Conservation (phyloP, 2,888 invertebrate genomes). For the Belgica antarctica region DNA sequence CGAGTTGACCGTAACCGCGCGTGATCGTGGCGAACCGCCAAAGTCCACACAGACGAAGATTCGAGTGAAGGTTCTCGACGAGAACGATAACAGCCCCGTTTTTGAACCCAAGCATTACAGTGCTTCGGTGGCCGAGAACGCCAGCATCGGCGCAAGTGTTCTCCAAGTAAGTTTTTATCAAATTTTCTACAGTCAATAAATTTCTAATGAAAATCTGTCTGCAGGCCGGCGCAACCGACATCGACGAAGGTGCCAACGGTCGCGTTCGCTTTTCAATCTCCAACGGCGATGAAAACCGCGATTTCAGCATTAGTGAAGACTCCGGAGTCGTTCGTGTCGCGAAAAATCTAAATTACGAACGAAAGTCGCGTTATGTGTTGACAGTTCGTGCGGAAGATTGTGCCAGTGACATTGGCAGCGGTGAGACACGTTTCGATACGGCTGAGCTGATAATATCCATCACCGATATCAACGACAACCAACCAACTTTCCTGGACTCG, state of each 20-base stretch:
- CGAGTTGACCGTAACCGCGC: slow-evolving; percentile 74
- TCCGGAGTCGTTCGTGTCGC: slow-evolving; percentile 87
- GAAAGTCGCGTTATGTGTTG: slow-evolving; percentile 78
- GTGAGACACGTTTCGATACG: slow-evolving; percentile 65
- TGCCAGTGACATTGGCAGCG: slow-evolving; percentile 65
- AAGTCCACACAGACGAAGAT: slow-evolving; percentile 68
- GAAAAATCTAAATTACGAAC: slow-evolving; percentile 90
- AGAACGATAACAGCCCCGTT: slow-evolving; percentile 86
- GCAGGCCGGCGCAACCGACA: slow-evolving; percentile 83
- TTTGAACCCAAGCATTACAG: slow-evolving; percentile 88
- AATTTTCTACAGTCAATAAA: slow-evolving; percentile 28
- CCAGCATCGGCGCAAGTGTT: slow-evolving; percentile 88
- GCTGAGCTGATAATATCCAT: slow-evolving; percentile 80
- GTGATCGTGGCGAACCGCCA: slow-evolving; percentile 83
- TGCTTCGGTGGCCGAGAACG: slow-evolving; percentile 87
- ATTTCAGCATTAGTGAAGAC: slow-evolving; percentile 89
- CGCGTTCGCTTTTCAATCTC: slow-evolving; percentile 86
- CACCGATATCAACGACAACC: slow-evolving; percentile 90
- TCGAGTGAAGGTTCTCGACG: slow-evolving; percentile 74
- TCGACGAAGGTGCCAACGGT: slow-evolving; percentile 86
- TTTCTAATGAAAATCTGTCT: neutral
- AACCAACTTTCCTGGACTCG: slow-evolving; percentile 90
- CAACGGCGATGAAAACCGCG: slow-evolving; percentile 84
- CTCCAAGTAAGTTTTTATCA: slow-evolving; percentile 64
- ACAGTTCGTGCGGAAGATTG: slow-evolving; percentile 87